These are phyloP conservation scores for Cynaeus angustus DNA, from an alignment of 2,888 invertebrate genomes.

Conservation along the genomic window DNA sequence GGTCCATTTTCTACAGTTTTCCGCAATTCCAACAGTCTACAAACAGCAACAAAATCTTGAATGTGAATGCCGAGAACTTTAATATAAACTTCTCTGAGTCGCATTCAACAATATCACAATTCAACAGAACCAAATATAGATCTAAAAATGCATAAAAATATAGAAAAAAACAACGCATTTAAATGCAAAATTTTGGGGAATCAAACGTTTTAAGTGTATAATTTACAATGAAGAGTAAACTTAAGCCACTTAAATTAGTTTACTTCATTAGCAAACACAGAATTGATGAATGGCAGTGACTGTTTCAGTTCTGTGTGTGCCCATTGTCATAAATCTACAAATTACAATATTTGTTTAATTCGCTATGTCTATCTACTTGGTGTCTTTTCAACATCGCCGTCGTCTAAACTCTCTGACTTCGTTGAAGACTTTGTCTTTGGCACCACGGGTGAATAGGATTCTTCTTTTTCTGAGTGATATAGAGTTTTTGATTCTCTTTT, in stretches of 20 bases:
- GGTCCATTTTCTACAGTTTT: constrained; percentile 20
- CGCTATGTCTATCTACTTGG: constrained; percentile 30
- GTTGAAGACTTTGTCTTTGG: constrained; percentile 49
- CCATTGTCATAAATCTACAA: constrained; percentile 34
- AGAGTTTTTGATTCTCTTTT: constrained; percentile 75
- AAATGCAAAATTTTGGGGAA: constrained; percentile 55
- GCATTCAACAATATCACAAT: constrained; percentile 59
- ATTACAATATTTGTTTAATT: constrained; percentile 12
- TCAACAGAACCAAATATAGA: constrained; percentile 39
- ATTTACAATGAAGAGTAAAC: constrained; percentile 32
- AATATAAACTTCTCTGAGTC: constrained; percentile 64
- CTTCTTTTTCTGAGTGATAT: constrained; percentile 69
- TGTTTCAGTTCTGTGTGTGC: constrained; percentile 41
- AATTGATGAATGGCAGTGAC: constrained; percentile 36
- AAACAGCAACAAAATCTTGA: constrained; percentile 46
- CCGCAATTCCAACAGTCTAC: constrained; percentile 6
- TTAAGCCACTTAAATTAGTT: constrained; percentile 38
- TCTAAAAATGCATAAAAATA: constrained; percentile 50
- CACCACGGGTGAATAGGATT: constrained; percentile 65
- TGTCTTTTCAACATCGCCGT: constrained; percentile 1
- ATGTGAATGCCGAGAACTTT: constrained; percentile 63
- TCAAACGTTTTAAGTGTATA: constrained; percentile 11
- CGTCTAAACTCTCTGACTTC: background rate
- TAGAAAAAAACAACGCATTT: constrained; percentile 48
- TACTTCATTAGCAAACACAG: constrained; percentile 36